Base-by-base conservation (phyloP, 2,113 vertebrate genomes). In the Anoplopoma fimbria region DNA sequence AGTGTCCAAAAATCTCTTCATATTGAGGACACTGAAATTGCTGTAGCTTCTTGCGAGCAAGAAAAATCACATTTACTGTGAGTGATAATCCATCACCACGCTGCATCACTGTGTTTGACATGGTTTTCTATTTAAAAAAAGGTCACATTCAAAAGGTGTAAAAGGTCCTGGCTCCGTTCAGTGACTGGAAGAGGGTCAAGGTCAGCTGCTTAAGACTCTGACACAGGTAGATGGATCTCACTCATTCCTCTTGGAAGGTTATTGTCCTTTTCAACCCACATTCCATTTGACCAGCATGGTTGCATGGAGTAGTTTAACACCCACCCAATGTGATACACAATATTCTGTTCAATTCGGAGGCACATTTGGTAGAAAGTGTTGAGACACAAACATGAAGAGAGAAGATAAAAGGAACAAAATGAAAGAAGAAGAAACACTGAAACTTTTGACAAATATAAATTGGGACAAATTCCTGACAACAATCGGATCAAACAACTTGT, bases 121-220 rank as follows among this genome's bases (percentile, higher is more conserved):
- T 12, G 14, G 12, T 55, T 34, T 53, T 10, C 25, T n/a, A 2
- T 79, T 67, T 15, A 1, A 64, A 86, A n/a, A 5, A 83, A 61
- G 62, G 40, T 79, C 67, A 81, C 19, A 49, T 31, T 70, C 42
- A 68, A 69, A 72, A 85, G 77, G 38, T 69, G 51, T 64, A 33
- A 79, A 88, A 87, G 49, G 62, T 83, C 34, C 21, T 0, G 57
- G n/a, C 13, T 69, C 9, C n/a, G 42, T 67, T 17, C 19, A 57
- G 69, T 69, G 45, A 51, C 69, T n/a, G 47, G 23, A 47, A 53
- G 55, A 29, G 21, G 33, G 21, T 38, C 53, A 49, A 42, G 34
- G 38, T 78, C 62, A 57, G 33, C 19, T 29, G 33, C 14, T 29
- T 9, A 23, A 58, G 36, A 57, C 53, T 75, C 9, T 34, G 31